Base-by-base conservation (phyloP, 2,888 invertebrate species). In the Patella depressa region DNA sequence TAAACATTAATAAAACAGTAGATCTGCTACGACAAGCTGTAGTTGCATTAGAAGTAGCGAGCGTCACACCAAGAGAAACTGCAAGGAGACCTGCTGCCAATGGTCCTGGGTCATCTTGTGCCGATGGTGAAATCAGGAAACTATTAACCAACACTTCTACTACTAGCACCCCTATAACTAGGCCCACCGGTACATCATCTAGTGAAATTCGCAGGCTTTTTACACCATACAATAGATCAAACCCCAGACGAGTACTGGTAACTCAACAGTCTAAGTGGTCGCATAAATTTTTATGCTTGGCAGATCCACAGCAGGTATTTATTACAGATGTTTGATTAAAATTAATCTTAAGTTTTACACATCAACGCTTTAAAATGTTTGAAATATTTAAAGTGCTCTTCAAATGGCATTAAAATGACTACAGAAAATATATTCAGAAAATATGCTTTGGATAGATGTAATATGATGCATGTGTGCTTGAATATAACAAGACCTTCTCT, bases 251-350 rank as follows among this genome's bases (percentile, higher is more conserved):
- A 65, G 9, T 15, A 12, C 11, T 5, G 19, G 15, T 19, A 65
- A 65, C 65, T 19, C 65, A 65, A 65, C 65, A 19, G n/a, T 15
- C 65, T 9, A 65, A 65, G 19, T 65, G 65, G 65, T 65, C 65
- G 19, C 65, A 65, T 65, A 65, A 65, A 65, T 65, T 65, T 65
- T 65, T 65, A 65, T 65, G 65, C 65, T 65, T 65, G 65, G 65
- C 65, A 65, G 65, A 65, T 65, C 65, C 65, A 65, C 65, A 65
- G 65, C 65, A 65, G 65, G 65, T 65, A 65, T 65, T 65, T 65
- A 65, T 65, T 65, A 19, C 65, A 65, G 65, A 65, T 65, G 19
- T 3, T 65, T 65, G 19, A 65, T 65, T 65, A 65, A 65, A 45
- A 65, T 65, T 65, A 17, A 65, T 65, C 65, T 65, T 19, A 12